Evolutionary conservation across 2,888 invertebrate genomes (phyloP).

Genomic region (Leptopterna dolabrata): DNA sequence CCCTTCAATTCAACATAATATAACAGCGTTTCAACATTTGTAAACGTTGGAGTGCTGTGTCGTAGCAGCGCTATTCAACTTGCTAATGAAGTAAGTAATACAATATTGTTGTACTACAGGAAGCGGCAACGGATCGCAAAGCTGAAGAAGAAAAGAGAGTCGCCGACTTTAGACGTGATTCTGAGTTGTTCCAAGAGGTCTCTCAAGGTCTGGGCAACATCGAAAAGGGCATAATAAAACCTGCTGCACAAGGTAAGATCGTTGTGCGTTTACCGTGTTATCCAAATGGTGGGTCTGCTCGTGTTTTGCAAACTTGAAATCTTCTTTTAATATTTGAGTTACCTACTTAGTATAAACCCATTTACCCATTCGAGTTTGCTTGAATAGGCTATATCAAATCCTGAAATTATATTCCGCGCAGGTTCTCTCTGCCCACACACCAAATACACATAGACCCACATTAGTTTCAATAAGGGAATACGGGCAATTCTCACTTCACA

Average conservation of each 20-base stretch:
- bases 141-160: conserved; percentile 63
- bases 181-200: conserved; percentile 68
- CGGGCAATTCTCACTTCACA: too few relatives aligned
- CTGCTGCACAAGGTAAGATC: conserved; percentile 61
- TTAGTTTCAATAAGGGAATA: too few relatives aligned
- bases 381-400: too few relatives aligned
- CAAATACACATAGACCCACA: too few relatives aligned
- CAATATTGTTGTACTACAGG: conserved; percentile 55
- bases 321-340: background rate
- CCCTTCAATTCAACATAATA: too few relatives aligned
- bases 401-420: too few relatives aligned
- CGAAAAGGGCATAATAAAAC: conserved; percentile 64
- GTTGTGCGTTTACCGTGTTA: background rate
- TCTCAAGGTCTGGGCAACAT: conserved; percentile 67
- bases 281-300: background rate
- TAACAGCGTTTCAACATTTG: too few relatives aligned
- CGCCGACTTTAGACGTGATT: conserved; percentile 66
- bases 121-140: conserved; percentile 62
- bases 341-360: too few relatives aligned
- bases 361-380: too few relatives aligned
- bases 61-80: too few relatives aligned
- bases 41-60: too few relatives aligned
- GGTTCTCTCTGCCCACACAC: too few relatives aligned
- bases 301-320: background rate
- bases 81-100: background rate